Evolutionary conservation across 2,888 invertebrate species (phyloP).

Genomic region (Heliconius aoede): DNA sequence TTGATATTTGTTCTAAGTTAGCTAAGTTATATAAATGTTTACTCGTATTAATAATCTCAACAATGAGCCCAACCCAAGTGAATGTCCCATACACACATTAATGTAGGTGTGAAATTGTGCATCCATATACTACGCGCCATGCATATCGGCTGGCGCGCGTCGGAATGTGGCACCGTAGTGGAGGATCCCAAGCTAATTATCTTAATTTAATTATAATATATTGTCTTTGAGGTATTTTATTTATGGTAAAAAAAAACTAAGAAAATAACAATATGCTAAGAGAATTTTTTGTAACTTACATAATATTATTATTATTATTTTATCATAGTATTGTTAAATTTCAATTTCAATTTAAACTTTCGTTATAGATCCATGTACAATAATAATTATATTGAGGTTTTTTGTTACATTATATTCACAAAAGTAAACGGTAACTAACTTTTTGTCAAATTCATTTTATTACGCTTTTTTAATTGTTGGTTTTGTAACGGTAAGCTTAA

Average conservation of each 20-base stretch:
- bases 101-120: constrained; percentile 15
- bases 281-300: no score
- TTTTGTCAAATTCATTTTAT: no score
- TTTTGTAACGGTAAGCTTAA: no score
- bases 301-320: no score
- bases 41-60: constrained; percentile 2
- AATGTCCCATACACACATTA: constrained; percentile 11
- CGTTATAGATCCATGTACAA: no score
- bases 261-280: not conserved
- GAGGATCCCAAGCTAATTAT: constrained; percentile 1
- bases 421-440: no score
- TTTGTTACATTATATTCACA: no score
- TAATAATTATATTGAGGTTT: no score
- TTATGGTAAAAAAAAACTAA: not conserved
- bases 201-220: constrained; percentile 1
- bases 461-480: no score
- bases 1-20: not conserved
- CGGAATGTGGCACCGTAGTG: constrained; percentile 11
- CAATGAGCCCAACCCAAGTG: not conserved
- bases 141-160: constrained; percentile 13
- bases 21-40: not conserved
- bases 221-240: not conserved
- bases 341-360: no score
- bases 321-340: no score
- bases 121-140: not conserved